These are phyloP conservation scores for Pundamilia nyererei DNA, from an alignment of 2,113 vertebrate species.

Conservation along the genomic window DNA sequence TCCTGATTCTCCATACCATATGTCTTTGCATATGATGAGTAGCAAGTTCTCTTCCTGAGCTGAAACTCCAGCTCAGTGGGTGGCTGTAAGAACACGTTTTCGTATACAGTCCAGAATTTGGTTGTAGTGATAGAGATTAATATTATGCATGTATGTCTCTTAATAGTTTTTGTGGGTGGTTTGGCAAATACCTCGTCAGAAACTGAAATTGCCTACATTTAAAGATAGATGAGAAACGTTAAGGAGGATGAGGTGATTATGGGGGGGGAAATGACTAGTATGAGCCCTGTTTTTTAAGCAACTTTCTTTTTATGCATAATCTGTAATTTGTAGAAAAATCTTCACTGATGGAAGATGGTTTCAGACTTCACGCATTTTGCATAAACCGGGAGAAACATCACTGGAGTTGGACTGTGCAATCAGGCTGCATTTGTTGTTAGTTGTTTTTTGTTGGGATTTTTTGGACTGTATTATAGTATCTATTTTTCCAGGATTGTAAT, in stretches of 20 bases:
- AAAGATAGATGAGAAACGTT: slow-evolving; percentile 18
- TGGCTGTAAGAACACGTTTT: neutral
- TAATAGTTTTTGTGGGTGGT: slow-evolving; percentile 16
- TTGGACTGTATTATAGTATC: neutral
- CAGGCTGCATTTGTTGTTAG: neutral
- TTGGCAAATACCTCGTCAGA: neutral
- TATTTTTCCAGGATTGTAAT: neutral
- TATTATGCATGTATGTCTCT: neutral
- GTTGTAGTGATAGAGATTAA: neutral
- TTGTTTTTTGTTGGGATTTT: neutral
- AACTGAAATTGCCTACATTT: neutral
- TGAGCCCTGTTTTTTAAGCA: neutral
- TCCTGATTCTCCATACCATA: neutral
- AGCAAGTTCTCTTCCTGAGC: neutral
- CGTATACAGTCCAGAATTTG: neutral
- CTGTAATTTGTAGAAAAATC: neutral
- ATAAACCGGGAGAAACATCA: neutral
- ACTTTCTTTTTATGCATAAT: neutral
- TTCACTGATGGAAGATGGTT: neutral
- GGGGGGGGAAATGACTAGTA: neutral
- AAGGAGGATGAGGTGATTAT: neutral
- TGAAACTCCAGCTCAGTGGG: neutral
- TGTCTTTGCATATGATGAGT: slow-evolving; percentile 2
- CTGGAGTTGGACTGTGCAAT: neutral
- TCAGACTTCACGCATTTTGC: neutral